Conservation (phyloP, 2,888 invertebrate species). For the Acrobasis consociella region DNA sequence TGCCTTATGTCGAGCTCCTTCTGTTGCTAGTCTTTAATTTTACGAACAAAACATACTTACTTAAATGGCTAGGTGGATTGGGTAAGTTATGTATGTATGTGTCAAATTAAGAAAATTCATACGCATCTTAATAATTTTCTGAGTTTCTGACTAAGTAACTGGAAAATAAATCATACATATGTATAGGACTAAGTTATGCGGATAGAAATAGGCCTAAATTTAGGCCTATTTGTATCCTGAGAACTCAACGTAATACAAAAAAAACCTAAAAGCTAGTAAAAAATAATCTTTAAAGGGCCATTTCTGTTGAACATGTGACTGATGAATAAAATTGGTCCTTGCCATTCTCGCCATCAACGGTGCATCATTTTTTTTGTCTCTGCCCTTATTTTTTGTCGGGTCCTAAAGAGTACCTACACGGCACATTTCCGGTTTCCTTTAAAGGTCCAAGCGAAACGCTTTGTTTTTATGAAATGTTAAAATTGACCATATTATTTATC, state of each 20-base stretch:
- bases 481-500: too few relatives aligned
- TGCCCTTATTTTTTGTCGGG: slow-evolving; percentile 41
- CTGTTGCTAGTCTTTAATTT: slow-evolving; percentile 27
- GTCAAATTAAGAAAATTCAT: too few relatives aligned
- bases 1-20: slow-evolving; percentile 63
- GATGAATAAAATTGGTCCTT: slow-evolving; percentile 38
- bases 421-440: slow-evolving; percentile 32
- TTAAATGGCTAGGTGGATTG: background rate
- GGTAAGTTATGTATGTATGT: too few relatives aligned
- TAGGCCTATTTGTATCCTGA: too few relatives aligned
- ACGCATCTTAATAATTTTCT: too few relatives aligned
- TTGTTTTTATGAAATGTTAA: background rate
- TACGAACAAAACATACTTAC: background rate
- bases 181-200: too few relatives aligned
- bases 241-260: slow-evolving; percentile 17
- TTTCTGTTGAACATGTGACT: slow-evolving; percentile 54
- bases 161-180: too few relatives aligned
- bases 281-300: slow-evolving; percentile 36
- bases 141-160: too few relatives aligned
- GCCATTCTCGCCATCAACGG: slow-evolving; percentile 56
- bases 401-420: slow-evolving; percentile 44
- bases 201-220: too few relatives aligned
- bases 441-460: background rate
- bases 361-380: slow-evolving; percentile 17
- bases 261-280: slow-evolving; percentile 22